Percentiles rank a stretch among this genome's conserved stretches.
These are phyloP conservation scores for Mythimna ferrago DNA, from an alignment of 2,888 invertebrate species.

Conservation along the genomic window DNA sequence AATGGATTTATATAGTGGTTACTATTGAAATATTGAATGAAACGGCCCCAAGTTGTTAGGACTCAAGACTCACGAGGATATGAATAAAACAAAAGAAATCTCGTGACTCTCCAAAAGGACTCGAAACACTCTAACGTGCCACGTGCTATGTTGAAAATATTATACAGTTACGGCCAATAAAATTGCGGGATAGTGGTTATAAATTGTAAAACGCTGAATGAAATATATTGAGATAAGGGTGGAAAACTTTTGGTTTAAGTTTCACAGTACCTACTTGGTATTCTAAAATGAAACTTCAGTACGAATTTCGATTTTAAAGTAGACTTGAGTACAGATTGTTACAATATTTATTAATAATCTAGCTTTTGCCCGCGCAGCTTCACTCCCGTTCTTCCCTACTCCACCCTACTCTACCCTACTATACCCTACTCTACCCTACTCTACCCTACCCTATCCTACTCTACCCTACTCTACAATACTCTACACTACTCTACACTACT, in stretches of 20 bases:
- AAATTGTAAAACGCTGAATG: constrained; percentile 29
- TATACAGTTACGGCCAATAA: constrained; percentile 49
- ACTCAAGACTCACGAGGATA: constrained; percentile 55
- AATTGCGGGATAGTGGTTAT: constrained; percentile 19
- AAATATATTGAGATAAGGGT: constrained; percentile 14
- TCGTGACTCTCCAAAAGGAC: constrained; percentile 56
- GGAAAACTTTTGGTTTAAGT: constrained; percentile 8
- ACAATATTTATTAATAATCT: no score
- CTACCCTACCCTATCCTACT: no score
- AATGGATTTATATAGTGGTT: not conserved
- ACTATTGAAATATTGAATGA: constrained; percentile 34
- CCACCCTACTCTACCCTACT: no score
- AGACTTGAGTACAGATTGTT: not conserved
- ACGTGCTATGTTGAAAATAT: constrained; percentile 64
- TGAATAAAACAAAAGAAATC: constrained; percentile 71
- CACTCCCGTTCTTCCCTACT: no score
- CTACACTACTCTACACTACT: no score
- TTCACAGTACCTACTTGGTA: not conserved
- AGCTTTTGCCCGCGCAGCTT: no score
- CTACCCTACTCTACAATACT: no score
- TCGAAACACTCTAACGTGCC: constrained; percentile 62
- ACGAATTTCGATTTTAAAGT: not conserved
- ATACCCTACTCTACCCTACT: no score
- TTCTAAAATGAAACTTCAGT: not conserved
- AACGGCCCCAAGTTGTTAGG: constrained; percentile 40